Percentiles rank a stretch among this genome's conserved stretches.
These are phyloP conservation scores for Sycobia sp. DNA, from an alignment of 1,140 invertebrate genomes.

Conservation along the genomic window DNA sequence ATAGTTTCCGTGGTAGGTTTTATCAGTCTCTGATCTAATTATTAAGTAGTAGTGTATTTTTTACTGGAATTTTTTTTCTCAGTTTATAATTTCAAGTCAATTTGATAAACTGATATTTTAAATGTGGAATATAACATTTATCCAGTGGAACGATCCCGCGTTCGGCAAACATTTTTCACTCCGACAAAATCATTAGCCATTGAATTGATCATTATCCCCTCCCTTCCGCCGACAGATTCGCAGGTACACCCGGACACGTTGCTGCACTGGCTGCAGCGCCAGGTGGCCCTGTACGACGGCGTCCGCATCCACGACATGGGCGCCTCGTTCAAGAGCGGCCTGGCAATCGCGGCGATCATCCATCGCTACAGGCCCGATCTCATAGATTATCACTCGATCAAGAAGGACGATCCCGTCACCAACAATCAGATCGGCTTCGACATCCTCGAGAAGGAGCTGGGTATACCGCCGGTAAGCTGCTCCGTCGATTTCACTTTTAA, in stretches of 20 bases:
- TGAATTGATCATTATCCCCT: too few species aligned
- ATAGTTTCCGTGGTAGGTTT: too few species aligned
- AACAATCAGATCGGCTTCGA: slow-evolving; percentile 86
- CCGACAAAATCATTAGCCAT: too few species aligned
- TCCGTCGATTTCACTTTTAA: too few species aligned
- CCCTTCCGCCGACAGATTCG: slow-evolving; percentile 64
- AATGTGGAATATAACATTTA: too few species aligned
- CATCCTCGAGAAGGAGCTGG: slow-evolving; percentile 77
- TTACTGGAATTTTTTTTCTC: too few species aligned
- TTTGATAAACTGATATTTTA: too few species aligned
- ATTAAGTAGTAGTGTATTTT: too few species aligned
- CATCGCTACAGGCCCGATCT: slow-evolving; percentile 87
- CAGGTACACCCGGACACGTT: slow-evolving; percentile 76
- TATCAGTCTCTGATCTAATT: too few species aligned
- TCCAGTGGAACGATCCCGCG: too few species aligned
- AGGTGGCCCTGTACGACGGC: slow-evolving; percentile 71
- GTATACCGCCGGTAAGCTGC: slow-evolving; percentile 71
- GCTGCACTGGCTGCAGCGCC: slow-evolving; percentile 77
- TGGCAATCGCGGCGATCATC: slow-evolving; percentile 83
- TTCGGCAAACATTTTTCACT: too few species aligned
- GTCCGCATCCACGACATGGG: slow-evolving; percentile 74
- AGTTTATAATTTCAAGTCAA: too few species aligned
- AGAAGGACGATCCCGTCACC: slow-evolving; percentile 67
- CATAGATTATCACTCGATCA: slow-evolving; percentile 74
- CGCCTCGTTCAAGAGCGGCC: slow-evolving; percentile 75